Percentiles rank a stretch among this genome's conserved stretches.
phyloP scores from a whole-genome alignment of 2,797 vertebrate genomes.

The Lagocephalus sceleratus region DNA sequence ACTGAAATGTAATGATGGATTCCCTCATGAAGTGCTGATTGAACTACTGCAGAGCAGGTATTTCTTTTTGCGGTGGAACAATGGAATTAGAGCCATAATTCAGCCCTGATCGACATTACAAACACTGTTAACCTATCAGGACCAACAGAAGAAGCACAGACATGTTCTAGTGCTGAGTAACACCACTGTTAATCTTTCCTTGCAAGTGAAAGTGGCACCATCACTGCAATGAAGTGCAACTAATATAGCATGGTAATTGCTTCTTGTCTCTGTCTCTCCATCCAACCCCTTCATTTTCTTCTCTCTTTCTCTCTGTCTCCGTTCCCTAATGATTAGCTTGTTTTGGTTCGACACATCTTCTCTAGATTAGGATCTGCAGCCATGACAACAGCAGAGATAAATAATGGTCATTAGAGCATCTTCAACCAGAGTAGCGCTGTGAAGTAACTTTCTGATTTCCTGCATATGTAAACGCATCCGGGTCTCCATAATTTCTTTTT shows the following conservation, averaged over 20 bases:
- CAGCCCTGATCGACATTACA: constrained; percentile 49
- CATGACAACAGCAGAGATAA: constrained; percentile 68
- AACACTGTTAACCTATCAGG: constrained; percentile 28
- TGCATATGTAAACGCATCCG: constrained; percentile 24
- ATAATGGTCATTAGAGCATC: constrained; percentile 72
- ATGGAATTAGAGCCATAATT: constrained; percentile 50
- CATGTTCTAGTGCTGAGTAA: constrained; percentile 36
- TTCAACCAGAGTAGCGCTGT: constrained; percentile 45
- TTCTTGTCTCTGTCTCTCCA: constrained; percentile 13
- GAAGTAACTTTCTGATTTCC: constrained; percentile 60
- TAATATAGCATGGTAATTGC: constrained; percentile 68
- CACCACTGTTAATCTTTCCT: constrained; percentile 43
- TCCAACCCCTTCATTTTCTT: constrained; percentile 2
- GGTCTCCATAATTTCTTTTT: constrained; percentile 16
- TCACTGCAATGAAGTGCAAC: constrained; percentile 69
- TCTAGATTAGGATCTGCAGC: constrained; percentile 59
- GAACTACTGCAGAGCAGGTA: constrained; percentile 46
- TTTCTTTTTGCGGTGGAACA: constrained; percentile 43
- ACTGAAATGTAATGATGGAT: constrained; percentile 48
- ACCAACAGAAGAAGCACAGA: constrained; percentile 6
- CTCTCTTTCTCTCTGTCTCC: constrained; percentile 14
- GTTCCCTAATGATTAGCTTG: constrained; percentile 59
- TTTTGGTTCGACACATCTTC: constrained; percentile 57
- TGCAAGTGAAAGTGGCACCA: constrained; percentile 60
- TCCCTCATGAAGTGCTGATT: constrained; percentile 56